Evolutionary conservation across 2,888 invertebrate genomes (phyloP).

Genomic region (Spatulosminthurus flaviceps): DNA sequence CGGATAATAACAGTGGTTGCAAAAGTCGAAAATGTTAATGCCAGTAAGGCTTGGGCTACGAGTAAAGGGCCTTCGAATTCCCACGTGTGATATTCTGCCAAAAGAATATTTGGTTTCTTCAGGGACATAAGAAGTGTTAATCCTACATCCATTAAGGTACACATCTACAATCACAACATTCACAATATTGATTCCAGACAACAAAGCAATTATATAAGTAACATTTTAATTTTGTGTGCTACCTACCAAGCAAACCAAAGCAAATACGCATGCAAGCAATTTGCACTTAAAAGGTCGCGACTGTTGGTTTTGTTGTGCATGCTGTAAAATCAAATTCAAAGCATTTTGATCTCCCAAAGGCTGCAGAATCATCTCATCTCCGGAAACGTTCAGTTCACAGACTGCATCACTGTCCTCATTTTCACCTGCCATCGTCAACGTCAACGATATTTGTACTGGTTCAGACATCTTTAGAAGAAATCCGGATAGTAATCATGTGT

Average conservation of each 20-base stretch:
- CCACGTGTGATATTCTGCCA: constrained; percentile 27
- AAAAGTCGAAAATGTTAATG: constrained; percentile 5
- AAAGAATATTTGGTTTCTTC: neutral
- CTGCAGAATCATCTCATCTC: constrained; percentile 12
- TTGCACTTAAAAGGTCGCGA: constrained; percentile 25
- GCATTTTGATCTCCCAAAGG: constrained; percentile 23
- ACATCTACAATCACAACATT: neutral
- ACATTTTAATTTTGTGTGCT: too few relatives aligned
- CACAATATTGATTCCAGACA: neutral
- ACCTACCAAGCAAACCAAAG: constrained; percentile 33
- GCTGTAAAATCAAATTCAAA: constrained; percentile 27
- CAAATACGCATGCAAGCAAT: constrained; percentile 16
- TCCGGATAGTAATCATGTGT: too few relatives aligned
- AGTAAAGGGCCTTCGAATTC: constrained; percentile 12
- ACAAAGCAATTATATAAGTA: neutral
- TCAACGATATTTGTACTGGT: constrained; percentile 5
- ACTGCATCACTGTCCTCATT: constrained; percentile 1
- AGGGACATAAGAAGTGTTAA: neutral
- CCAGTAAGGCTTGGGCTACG: neutral
- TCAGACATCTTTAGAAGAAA: too few relatives aligned
- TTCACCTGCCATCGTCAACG: neutral
- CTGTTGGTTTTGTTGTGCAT: constrained; percentile 1
- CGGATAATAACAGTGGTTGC: constrained; percentile 24
- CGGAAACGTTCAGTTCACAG: constrained; percentile 12
- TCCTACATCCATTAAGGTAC: constrained; percentile 22